Evolutionary conservation across 2,888 invertebrate species (phyloP).

Genomic region (Thalpophila matura): DNA sequence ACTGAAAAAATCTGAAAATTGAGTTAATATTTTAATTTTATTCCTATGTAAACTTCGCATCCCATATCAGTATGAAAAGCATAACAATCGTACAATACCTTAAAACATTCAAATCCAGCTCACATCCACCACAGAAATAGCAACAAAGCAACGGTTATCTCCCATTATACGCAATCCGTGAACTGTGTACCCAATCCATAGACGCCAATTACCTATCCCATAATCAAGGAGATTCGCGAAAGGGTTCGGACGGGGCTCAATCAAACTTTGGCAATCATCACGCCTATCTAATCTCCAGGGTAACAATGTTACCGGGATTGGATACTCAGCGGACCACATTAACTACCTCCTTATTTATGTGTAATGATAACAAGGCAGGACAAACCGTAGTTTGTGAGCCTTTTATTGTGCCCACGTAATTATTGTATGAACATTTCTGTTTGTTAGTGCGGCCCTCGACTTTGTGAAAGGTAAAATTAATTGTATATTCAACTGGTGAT

Average conservation of each 20-base stretch:
- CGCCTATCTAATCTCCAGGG: conserved; percentile 86
- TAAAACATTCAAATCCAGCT: conserved; percentile 37
- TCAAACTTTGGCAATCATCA: conserved; percentile 89
- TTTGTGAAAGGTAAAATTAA: conserved; percentile 42
- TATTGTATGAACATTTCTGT: conserved; percentile 54
- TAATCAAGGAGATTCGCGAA: conserved; percentile 84
- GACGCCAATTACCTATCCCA: conserved; percentile 81
- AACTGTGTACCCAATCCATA: conserved; percentile 74
- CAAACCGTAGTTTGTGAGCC: conserved; percentile 40
- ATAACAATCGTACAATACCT: conserved; percentile 32
- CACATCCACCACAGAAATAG: conserved; percentile 51
- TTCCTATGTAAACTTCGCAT: conserved; percentile 24
- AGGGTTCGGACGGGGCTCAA: conserved; percentile 85
- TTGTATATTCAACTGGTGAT: conserved; percentile 52
- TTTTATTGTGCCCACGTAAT: conserved; percentile 58
- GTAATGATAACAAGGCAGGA: conserved; percentile 78
- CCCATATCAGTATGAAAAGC: conserved; percentile 1
- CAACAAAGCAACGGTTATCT: conserved; percentile 67
- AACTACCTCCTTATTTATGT: conserved; percentile 81
- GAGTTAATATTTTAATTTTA: too few species aligned
- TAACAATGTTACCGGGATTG: conserved; percentile 85
- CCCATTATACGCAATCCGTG: conserved; percentile 68
- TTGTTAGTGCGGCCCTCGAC: conserved; percentile 27
- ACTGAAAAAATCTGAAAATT: not conserved
- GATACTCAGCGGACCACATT: conserved; percentile 81